Evolutionary conservation across 92 coral and sea anemone species (phyloP).

Genomic region (Heliopora coerulea): DNA sequence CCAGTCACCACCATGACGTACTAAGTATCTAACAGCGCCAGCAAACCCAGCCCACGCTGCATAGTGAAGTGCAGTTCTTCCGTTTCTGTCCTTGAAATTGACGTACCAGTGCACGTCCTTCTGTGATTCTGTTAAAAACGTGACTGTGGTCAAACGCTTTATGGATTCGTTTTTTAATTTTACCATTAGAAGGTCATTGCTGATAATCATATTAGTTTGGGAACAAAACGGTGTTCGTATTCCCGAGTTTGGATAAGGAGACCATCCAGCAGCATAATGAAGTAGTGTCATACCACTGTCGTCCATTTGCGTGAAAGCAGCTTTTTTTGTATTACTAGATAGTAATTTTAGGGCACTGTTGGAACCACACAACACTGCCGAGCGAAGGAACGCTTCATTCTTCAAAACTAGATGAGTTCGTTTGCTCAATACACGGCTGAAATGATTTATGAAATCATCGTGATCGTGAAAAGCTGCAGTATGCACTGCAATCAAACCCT

Average conservation of each 20-base stretch:
- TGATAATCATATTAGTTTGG: background rate
- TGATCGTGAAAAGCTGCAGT: conserved; percentile 60
- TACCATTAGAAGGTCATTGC: no score
- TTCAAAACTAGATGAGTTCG: conserved; percentile 15
- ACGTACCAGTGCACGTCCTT: background rate
- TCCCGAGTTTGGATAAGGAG: background rate
- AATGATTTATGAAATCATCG: conserved; percentile 23
- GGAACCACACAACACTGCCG: background rate
- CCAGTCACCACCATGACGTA: conserved; percentile 26
- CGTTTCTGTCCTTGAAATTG: conserved; percentile 39
- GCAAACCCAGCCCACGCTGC: conserved; percentile 60
- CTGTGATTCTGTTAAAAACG: conserved; percentile 3
- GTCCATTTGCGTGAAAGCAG: conserved; percentile 32
- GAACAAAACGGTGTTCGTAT: background rate
- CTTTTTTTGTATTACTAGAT: background rate
- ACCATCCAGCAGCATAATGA: conserved; percentile 47
- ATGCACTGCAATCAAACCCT: conserved; percentile 56
- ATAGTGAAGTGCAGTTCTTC: conserved; percentile 59
- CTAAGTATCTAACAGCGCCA: conserved; percentile 45
- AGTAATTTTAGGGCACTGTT: background rate
- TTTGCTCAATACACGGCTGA: background rate
- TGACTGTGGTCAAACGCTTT: conserved; percentile 26
- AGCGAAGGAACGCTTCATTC: background rate
- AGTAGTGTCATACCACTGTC: conserved; percentile 40
- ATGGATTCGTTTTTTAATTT: background rate